These are phyloP conservation scores for Hydractinia symbiolongicarpus DNA, from an alignment of 30 jellyfish, hydroid and myxozoan genomes.

Conservation along the genomic window DNA sequence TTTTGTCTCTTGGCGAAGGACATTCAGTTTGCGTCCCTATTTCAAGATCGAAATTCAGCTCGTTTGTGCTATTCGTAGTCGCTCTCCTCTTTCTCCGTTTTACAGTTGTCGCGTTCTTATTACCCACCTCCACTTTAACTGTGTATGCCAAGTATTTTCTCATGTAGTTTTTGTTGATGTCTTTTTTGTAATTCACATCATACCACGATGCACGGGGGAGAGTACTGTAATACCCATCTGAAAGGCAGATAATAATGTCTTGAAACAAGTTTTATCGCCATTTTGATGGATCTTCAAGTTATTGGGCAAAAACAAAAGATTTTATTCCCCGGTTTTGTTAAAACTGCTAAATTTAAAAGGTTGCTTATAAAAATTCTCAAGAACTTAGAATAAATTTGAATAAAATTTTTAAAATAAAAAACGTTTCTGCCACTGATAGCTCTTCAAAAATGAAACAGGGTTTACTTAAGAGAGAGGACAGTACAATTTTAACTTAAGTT, in stretches of 20 bases:
- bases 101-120: not conserved
- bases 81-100: slow-evolving; percentile 27
- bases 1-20: slow-evolving; percentile 22
- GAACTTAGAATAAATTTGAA: no score
- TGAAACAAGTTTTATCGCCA: no score
- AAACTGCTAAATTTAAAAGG: no score
- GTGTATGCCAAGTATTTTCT: slow-evolving; percentile 39
- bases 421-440: no score
- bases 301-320: not conserved
- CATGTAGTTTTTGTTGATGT: slow-evolving; percentile 29
- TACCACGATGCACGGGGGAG: slow-evolving; percentile 48
- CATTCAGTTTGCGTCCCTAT: slow-evolving; percentile 39
- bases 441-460: no score
- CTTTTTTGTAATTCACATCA: slow-evolving; percentile 20
- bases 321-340: no score
- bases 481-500: no score
- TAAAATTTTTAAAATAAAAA: no score
- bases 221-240: slow-evolving; percentile 30
- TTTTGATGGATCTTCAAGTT: no score
- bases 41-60: not conserved
- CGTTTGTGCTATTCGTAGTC: not conserved
- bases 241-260: slow-evolving; percentile 1
- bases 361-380: no score
- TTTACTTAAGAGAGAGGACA: no score
- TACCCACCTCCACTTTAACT: not conserved